phyloP scores from a whole-genome alignment of 2,888 invertebrate genomes.

The Idaea aversata region DNA sequence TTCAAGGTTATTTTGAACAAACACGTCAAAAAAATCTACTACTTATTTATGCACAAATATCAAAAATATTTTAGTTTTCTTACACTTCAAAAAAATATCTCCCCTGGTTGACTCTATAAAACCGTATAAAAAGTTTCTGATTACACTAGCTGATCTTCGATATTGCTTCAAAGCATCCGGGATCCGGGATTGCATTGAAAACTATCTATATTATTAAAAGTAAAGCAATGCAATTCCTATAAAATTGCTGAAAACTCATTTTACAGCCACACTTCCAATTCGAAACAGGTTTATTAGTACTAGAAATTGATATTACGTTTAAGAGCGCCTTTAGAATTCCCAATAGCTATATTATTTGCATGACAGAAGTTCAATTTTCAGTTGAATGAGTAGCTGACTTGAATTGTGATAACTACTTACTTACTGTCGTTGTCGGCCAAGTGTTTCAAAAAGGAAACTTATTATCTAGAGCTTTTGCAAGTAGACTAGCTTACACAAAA shows the following conservation, averaged over 20 bases:
- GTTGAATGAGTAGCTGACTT: not conserved
- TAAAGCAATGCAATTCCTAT: not conserved
- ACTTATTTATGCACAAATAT: no score
- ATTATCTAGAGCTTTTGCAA: not conserved
- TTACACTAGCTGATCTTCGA: not conserved
- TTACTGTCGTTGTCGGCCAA: not conserved
- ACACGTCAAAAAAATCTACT: no score
- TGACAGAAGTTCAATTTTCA: not conserved
- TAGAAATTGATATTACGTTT: not conserved
- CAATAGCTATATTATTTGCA: not conserved
- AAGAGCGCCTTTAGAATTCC: not conserved
- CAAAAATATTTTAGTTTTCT: no score
- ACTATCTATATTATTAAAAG: not conserved
- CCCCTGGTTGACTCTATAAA: no score
- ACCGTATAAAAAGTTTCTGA: not conserved
- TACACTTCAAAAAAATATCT: no score
- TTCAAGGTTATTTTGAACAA: no score
- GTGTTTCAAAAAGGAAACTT: not conserved
- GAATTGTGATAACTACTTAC: not conserved
- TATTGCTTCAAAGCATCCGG: not conserved
- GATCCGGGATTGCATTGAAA: not conserved
- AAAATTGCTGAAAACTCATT: not conserved
- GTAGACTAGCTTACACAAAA: not conserved
- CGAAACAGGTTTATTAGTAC: not conserved
- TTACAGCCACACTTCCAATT: not conserved